Base-by-base conservation (phyloP, 2,888 invertebrate genomes). In the Hirtodrosophila alboralis region DNA sequence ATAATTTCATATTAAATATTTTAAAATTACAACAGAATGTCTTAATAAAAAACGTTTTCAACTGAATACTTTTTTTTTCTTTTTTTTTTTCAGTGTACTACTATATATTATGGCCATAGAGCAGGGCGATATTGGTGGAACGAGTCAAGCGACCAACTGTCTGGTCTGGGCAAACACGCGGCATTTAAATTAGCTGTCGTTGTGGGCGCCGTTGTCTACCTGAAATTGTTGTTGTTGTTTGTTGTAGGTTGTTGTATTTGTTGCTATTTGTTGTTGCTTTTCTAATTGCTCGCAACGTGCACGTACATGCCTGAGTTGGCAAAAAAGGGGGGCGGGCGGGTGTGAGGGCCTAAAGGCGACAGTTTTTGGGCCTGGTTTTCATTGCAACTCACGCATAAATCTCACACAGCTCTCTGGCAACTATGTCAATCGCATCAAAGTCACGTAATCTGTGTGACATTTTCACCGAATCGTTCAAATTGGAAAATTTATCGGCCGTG, bases 401-500 rank as follows among this genome's bases (percentile, higher is more conserved):
- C 87, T 87, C 75, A n/a, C n/a, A n/a, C n/a, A n/a, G n/a, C n/a
- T n/a, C n/a, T n/a, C n/a, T n/a, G n/a, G 73, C 76, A 75, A 78
- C 84, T 85, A 79, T 87, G 83, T 87, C 83, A 83, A 83, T 85
- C 84, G 80, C 76, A 83, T 87, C 83, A 79, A 67, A 74, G 83
- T 83, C 83, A 83, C 83, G 83, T 83, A 83, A 83, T 87, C 87
- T 83, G 87, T 83, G 83, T 83, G 83, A 87, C 83, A 85, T 83
- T 83, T 83, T 83, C 87, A 87, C 73, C 76, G 86, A 83, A 83
- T 66, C 87, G 86, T 86, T 83, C 52, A 86, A 75, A 85, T 73
- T 79, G 84, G 71, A 75, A 77, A 85, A 86, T 85, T 78, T 73
- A 86, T 72, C 51, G 62, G 40, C 48, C 68, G 67, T 63, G 61